A percentile compares a stretch with the other conserved stretches of the same genome.
Conservation (phyloP, 2,113 vertebrate species). For the Galemys pyrenaicus region DNA sequence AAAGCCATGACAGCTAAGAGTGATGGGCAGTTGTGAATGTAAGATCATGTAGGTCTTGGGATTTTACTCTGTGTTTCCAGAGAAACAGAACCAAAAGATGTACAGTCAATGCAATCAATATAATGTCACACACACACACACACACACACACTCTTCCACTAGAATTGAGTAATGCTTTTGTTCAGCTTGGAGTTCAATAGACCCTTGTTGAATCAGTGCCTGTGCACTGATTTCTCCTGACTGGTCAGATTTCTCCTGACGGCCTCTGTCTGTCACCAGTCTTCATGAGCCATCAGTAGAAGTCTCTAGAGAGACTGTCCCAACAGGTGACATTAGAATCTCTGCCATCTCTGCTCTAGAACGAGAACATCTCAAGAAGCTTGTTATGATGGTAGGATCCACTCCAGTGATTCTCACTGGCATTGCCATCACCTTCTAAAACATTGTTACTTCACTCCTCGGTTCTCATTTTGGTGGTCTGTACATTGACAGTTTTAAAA, state of each 20-base stretch:
- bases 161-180: background rate
- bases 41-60: background rate
- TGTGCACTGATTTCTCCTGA: too few relatives aligned
- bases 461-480: background rate
- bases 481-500: background rate
- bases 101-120: background rate
- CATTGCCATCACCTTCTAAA: background rate
- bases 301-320: background rate
- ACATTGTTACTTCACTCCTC: background rate
- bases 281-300: background rate
- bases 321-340: background rate
- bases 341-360: conserved; percentile 8
- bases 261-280: background rate
- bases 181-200: background rate
- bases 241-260: background rate
- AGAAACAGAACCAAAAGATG: background rate
- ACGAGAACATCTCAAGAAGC: background rate
- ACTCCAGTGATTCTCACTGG: background rate
- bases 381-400: background rate
- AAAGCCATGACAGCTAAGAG: background rate
- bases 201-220: background rate
- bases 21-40: background rate
- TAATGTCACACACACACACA: background rate
- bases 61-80: background rate
- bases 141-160: background rate